Evolutionary conservation across 2,113 vertebrate species (phyloP).

Genomic region (Planiliza haematocheilus): DNA sequence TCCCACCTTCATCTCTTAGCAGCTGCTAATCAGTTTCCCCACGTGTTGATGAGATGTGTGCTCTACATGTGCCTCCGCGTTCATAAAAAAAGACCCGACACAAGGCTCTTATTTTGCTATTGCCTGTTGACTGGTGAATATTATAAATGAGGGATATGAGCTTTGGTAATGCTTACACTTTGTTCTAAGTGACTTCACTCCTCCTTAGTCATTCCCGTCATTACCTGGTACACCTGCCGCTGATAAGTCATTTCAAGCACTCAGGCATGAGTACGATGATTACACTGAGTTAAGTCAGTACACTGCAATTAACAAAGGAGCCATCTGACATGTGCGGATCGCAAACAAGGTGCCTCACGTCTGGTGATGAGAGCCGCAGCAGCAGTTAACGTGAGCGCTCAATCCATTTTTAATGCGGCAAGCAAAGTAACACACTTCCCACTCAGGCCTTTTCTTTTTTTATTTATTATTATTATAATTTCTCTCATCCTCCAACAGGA

Average conservation of each 20-base stretch:
- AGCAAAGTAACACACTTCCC: neutral
- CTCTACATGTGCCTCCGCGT: neutral
- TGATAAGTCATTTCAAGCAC: neutral
- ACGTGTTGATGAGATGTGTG: constrained; percentile 6
- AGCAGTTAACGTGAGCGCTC: too few species aligned
- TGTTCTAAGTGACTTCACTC: constrained; percentile 4
- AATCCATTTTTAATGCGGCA: constrained; percentile 1
- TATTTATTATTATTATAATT: constrained; percentile 8
- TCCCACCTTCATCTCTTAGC: neutral
- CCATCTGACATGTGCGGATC: constrained; percentile 11
- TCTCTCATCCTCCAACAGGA: neutral
- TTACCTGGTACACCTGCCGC: neutral
- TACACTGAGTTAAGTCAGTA: constrained; percentile 13
- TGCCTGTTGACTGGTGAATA: neutral
- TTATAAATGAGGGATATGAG: constrained; percentile 1
- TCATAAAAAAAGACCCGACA: neutral
- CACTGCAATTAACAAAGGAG: constrained; percentile 6
- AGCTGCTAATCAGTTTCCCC: neutral
- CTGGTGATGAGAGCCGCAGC: constrained; percentile 3
- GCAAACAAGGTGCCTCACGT: neutral
- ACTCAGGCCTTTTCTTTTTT: neutral
- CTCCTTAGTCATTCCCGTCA: neutral
- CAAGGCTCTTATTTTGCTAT: too few species aligned
- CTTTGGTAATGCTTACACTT: neutral
- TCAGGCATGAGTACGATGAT: neutral